Evolutionary conservation across 2,113 vertebrate genomes (phyloP), one percentile per base, ranked within the genome.

Genomic region (Coryphaenoides rupestris): DNA sequence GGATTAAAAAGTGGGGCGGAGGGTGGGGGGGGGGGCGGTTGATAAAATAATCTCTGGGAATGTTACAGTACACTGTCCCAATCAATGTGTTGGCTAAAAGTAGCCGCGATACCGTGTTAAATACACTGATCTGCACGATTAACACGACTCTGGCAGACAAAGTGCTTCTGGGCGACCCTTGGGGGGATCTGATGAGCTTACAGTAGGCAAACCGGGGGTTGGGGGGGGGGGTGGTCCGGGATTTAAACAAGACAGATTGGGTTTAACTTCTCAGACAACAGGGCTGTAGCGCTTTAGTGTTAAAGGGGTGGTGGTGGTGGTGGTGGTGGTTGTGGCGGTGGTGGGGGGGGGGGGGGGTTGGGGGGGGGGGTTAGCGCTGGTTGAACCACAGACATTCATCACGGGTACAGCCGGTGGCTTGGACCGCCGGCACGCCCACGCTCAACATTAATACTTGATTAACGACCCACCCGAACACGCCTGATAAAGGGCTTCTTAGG

Each of bases 391-490:
- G 83, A 77, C 66, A 84, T 88, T 80, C 76, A 84, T 88, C 84
- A 85, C 80, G 80, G 80, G 82, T 67, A 73, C 63, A 49, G 76
- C 78, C n/a, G n/a, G n/a, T n/a, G 71, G 74, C 55, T 65, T 70
- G 60, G 77, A 13, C 54, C 73, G 84, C 78, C 85, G 72, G 78
- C 73, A 73, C 81, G 72, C 83, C 84, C 84, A 76, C 77, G 50
- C 83, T 79, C 66, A 0, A 65, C 77, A 84, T 87, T 86, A 89
- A 88, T 86, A 86, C 83, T 88, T 87, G 84, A 87, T 89, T 89
- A 87, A 88, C 73, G 53, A 82, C 76, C 86, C n/a, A n/a, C n/a
- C 82, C 76, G 83, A 87, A 86, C 80, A 78, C 76, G 84, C 61
- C 78, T 55, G 80, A 86, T 86, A 76, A 84, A 84, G 67, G 79